Percentiles rank a stretch among this genome's conserved stretches.
Evolutionary conservation across 2,888 invertebrate genomes (phyloP).

Genomic region (Lycia hirtaria): DNA sequence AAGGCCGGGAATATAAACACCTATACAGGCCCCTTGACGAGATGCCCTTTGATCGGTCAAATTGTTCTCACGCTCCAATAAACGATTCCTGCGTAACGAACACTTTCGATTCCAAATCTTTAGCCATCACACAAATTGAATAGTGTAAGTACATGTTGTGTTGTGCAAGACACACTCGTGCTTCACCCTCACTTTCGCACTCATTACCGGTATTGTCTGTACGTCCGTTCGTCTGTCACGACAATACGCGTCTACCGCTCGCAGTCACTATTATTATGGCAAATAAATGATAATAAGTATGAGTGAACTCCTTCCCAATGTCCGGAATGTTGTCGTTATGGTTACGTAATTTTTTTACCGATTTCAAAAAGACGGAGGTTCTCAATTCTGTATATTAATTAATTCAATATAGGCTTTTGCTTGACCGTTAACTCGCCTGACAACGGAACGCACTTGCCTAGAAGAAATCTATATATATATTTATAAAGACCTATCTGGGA

Average conservation of each 20-base stretch:
- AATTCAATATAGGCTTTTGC: too few relatives aligned
- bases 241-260: slow-evolving; percentile 3
- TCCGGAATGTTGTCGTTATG: neutral
- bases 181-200: slow-evolving; percentile 46
- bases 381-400: too few relatives aligned
- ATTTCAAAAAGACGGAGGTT: too few relatives aligned
- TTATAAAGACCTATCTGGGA: too few relatives aligned
- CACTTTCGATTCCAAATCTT: slow-evolving; percentile 14
- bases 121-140: neutral
- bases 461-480: too few relatives aligned
- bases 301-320: neutral
- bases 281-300: slow-evolving; percentile 27
- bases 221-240: slow-evolving; percentile 37
- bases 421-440: too few relatives aligned
- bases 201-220: slow-evolving; percentile 40
- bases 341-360: neutral
- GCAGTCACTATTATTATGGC: slow-evolving; percentile 25
- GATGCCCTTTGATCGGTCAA: slow-evolving; percentile 2
- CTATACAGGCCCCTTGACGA: too few relatives aligned
- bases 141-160: neutral
- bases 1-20: too few relatives aligned
- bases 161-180: slow-evolving; percentile 37
- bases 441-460: too few relatives aligned
- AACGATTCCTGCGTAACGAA: neutral
- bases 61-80: slow-evolving; percentile 13